Base-by-base conservation (phyloP, 2,113 vertebrate genomes). In the Zeus faber region DNA sequence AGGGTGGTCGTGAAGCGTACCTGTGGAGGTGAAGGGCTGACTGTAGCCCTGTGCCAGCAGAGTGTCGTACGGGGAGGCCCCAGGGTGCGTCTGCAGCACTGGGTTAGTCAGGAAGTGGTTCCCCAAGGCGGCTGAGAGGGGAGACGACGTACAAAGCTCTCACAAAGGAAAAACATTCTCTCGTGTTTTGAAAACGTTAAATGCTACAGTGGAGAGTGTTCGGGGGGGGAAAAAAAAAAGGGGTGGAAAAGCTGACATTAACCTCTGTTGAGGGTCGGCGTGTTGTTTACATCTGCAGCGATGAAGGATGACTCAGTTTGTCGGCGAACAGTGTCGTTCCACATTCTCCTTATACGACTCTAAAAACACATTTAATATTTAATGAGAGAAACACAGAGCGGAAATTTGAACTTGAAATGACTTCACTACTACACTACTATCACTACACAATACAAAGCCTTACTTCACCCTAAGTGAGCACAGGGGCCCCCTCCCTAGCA, bases 301-400 rank as follows among this genome's bases (percentile, higher is more conserved):
- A 96, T 97, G 76, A 97, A 97, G 56, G 94, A 96, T 1, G 94
- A 97, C 74, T 96, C 94, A 0, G 94, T 95, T 81, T 96, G 94
- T 43, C 95, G 91, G 70, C 94, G 90, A 48, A 97, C 94, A 0
- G 94, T 97, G 65, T 97, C 94, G 0, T 97, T 97, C 94, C 94
- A 97, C 94, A 97, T 97, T 70, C 94, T 90, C 74, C 94, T 87
- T 64, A 97, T 97, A 1, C 94, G 93, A 79, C 94, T 96, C 93
- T 96, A 83, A 3, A n/a, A n/a, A n/a, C n/a, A n/a, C n/a, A n/a
- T n/a, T n/a, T n/a, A n/a, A n/a, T n/a, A n/a, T n/a, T n/a, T n/a
- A n/a, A n/a, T n/a, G n/a, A n/a, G n/a, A n/a, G n/a, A n/a, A 82
- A 58, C 10, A 69, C 37, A 52, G 33, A 73, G 24, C 61, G 33